These are phyloP conservation scores for Eupsittula cactorum DNA, from an alignment of 2,113 vertebrate genomes.

Conservation along the genomic window DNA sequence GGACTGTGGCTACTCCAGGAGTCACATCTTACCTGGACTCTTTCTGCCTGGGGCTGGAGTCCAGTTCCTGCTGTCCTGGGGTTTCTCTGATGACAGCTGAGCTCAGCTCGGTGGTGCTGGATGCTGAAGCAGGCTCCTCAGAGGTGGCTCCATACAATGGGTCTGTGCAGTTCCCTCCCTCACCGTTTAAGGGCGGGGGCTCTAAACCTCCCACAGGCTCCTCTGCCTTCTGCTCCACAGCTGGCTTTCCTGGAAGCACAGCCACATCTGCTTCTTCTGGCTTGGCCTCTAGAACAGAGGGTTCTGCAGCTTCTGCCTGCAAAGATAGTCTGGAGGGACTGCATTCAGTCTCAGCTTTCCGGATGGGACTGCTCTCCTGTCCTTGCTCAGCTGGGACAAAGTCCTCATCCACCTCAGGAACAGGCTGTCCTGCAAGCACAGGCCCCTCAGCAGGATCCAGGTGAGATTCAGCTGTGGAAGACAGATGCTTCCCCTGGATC, in stretches of 20 bases:
- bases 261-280: neutral
- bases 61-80: neutral
- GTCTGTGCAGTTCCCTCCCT: neutral
- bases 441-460: neutral
- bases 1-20: neutral
- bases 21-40: slow-evolving; percentile 56
- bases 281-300: neutral
- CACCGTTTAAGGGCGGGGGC: slow-evolving; percentile 33
- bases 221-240: neutral
- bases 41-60: neutral
- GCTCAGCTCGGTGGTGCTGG: neutral
- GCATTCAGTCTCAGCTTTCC: neutral
- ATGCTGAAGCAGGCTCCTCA: neutral
- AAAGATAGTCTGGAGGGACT: neutral
- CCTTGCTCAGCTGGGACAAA: neutral
- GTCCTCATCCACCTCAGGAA: neutral
- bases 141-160: neutral
- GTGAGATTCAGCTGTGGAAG: neutral
- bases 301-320: neutral
- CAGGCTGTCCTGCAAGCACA: neutral
- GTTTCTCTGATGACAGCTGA: neutral
- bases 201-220: neutral
- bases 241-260: neutral
- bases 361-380: neutral
- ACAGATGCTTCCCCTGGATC: neutral